phyloP scores from a whole-genome alignment of 2,888 invertebrate genomes.

The Euzophera pinguis region DNA sequence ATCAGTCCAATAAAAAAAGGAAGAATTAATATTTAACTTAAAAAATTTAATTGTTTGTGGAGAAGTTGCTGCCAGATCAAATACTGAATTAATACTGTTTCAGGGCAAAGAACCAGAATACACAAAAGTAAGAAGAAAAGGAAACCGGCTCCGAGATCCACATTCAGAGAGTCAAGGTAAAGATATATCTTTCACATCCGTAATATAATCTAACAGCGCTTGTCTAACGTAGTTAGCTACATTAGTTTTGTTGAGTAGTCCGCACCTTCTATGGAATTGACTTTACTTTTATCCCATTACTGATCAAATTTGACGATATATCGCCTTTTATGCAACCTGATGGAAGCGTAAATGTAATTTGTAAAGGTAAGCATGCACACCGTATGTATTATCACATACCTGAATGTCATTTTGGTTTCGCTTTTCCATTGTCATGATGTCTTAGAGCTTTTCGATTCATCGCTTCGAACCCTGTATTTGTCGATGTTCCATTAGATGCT shows the following conservation, averaged over 20 bases:
- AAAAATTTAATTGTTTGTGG: neutral
- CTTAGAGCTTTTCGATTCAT: slow-evolving; percentile 1
- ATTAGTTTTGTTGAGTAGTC: slow-evolving; percentile 70
- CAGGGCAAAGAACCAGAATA: slow-evolving; percentile 90
- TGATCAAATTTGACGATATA: slow-evolving; percentile 72
- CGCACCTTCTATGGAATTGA: slow-evolving; percentile 66
- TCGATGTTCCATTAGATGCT: neutral
- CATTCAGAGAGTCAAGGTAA: slow-evolving; percentile 92
- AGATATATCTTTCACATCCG: slow-evolving; percentile 1
- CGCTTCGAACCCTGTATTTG: neutral
- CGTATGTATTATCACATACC: slow-evolving; percentile 59
- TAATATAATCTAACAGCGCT: slow-evolving; percentile 41
- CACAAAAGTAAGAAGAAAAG: slow-evolving; percentile 91
- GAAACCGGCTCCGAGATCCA: slow-evolving; percentile 86
- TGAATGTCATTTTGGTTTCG: slow-evolving; percentile 23
- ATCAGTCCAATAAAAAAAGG: too few relatives aligned
- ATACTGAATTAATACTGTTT: slow-evolving; percentile 16
- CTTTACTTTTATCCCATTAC: slow-evolving; percentile 70
- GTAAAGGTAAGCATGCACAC: slow-evolving; percentile 78
- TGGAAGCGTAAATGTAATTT: slow-evolving; percentile 77
- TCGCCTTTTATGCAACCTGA: slow-evolving; percentile 78
- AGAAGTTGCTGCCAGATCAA: neutral
- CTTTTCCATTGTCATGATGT: slow-evolving; percentile 21
- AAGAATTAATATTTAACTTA: too few relatives aligned
- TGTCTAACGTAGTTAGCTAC: slow-evolving; percentile 69